Evolutionary conservation across 2,113 vertebrate species (phyloP).

Genomic region (Puntigrus tetrazona): DNA sequence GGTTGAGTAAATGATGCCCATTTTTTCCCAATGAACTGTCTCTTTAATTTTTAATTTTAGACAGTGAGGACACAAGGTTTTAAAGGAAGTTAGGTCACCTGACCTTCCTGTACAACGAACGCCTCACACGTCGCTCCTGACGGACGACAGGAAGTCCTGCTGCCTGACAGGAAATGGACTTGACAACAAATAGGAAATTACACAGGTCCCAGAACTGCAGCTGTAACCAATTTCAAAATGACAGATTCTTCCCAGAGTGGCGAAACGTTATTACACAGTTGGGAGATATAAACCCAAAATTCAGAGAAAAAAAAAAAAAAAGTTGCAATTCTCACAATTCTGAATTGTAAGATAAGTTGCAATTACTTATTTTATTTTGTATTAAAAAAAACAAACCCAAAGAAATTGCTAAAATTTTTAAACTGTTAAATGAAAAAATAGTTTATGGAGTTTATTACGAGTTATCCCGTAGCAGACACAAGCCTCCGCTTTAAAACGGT

Average conservation of each 20-base stretch:
- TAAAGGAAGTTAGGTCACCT: conserved; percentile 52
- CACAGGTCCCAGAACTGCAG: conserved; percentile 14
- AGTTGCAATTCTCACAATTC: too few relatives aligned
- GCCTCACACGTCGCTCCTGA: conserved; percentile 29
- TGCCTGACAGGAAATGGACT: conserved; percentile 65
- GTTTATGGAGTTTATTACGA: too few relatives aligned
- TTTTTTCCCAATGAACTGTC: neutral
- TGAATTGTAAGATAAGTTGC: too few relatives aligned
- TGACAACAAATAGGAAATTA: conserved; percentile 45
- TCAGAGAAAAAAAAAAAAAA: too few relatives aligned
- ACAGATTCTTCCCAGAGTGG: neutral
- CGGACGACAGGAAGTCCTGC: conserved; percentile 64
- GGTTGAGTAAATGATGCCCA: neutral
- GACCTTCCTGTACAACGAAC: conserved; percentile 46
- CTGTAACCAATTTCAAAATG: conserved; percentile 32
- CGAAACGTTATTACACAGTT: too few relatives aligned
- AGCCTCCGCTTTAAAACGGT: too few relatives aligned
- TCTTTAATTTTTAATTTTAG: neutral
- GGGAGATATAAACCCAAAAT: too few relatives aligned
- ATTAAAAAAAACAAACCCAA: too few relatives aligned
- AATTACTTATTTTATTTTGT: too few relatives aligned
- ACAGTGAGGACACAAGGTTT: neutral
- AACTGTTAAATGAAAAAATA: too few relatives aligned
- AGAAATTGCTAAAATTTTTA: too few relatives aligned
- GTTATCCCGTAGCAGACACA: too few relatives aligned